phyloP scores from a whole-genome alignment of 2,113 vertebrate genomes.

The Lepidothrix coronata region DNA sequence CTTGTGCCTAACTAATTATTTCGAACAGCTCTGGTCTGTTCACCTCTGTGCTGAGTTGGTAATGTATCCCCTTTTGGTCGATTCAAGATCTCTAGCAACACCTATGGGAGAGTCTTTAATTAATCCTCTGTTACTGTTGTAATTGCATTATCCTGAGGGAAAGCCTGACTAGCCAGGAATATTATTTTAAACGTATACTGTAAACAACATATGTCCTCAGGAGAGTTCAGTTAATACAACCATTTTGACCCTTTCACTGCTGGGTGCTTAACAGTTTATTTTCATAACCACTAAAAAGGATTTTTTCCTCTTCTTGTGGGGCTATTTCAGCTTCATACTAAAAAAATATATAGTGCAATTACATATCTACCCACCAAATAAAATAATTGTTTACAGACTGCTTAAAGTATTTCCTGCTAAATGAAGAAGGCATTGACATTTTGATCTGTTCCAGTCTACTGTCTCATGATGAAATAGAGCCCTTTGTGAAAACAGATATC shows the following conservation, averaged over 20 bases:
- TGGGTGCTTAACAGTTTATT: constrained; percentile 35
- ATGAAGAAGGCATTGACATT: not conserved
- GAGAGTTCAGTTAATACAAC: constrained; percentile 59
- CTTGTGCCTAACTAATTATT: constrained; percentile 70
- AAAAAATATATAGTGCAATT: not conserved
- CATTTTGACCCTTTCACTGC: constrained; percentile 74
- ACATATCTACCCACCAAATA: constrained; percentile 7
- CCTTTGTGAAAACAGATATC: constrained; percentile 13
- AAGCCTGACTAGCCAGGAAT: constrained; percentile 80
- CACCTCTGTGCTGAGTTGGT: constrained; percentile 76
- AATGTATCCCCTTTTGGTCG: constrained; percentile 78
- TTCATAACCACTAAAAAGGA: constrained; percentile 8
- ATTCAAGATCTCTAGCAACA: constrained; percentile 78
- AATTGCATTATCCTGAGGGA: constrained; percentile 86
- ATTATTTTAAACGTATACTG: constrained; percentile 90
- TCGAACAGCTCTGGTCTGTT: constrained; percentile 68
- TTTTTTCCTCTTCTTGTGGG: not conserved
- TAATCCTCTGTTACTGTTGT: constrained; percentile 96
- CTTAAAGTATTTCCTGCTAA: constrained; percentile 9
- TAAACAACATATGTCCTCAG: constrained; percentile 87
- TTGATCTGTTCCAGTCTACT: constrained; percentile 11
- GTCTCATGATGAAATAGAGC: constrained; percentile 8
- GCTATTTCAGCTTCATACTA: constrained; percentile 10
- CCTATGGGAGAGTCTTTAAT: constrained; percentile 88
- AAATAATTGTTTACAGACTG: constrained; percentile 41